Evolutionary conservation across 37 sponge, comb jelly and placozoan genomes (phyloP), one percentile per base, ranked within the genome.

Genomic region (Eunapius fragilis): DNA sequence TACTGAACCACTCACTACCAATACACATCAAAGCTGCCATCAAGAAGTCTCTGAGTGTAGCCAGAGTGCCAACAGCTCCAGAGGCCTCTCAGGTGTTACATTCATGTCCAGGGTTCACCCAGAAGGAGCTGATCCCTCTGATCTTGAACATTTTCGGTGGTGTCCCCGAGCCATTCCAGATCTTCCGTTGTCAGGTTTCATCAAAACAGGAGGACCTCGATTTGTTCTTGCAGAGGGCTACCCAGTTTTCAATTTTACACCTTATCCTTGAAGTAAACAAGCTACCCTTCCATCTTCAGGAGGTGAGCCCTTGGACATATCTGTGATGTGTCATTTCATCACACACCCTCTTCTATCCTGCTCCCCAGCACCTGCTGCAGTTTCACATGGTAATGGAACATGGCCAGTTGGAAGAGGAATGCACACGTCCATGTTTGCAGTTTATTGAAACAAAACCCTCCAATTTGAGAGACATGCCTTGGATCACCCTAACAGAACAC

Each of bases 401-500:
- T 70, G 30, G 32, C 6, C 41, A 41, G 41, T 41, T 6, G 6
- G 3, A 9, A 6, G 6, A 41, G 41, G 6, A 9, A 41, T 6
- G 6, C 41, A 41, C 41, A 9, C 41, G 6, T 41, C 72, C 87
- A 0, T 82, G 82, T 35, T n/a, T 90, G 37, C 90, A 95, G 77
- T 92, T 87, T 77, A 72, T 95, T 12, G 96, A 92, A 78, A 90
- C 93, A 22, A 86, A 74, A 25, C 82, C 91, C 33, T 91, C 93
- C 25, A 83, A 92, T 17, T 85, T 95, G 5, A 80, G 85, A 30
- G 96, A 92, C 24, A 87, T 95, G 90, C 93, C 96, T 25, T 90
- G 88, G 85, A 69, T 95, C 26, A 27, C 85, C 1, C 80, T 79
- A 70, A 90, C 71, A 68, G 94, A 94, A 25, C 87, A 94, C 85